Conservation (phyloP, 2,888 invertebrate genomes). For the Tiphia femorata region DNA sequence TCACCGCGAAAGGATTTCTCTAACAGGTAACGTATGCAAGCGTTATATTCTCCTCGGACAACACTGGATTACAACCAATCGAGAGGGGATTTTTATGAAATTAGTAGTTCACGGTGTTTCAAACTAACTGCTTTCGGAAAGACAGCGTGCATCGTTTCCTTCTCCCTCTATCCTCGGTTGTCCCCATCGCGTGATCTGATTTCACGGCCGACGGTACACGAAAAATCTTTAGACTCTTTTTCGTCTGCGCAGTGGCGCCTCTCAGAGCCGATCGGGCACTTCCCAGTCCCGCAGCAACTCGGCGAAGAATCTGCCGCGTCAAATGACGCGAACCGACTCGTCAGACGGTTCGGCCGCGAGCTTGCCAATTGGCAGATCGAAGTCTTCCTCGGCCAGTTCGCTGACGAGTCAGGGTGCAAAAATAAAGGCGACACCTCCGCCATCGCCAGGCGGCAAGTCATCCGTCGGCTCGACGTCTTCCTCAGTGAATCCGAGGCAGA, state of each 20-base stretch:
- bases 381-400: constrained; percentile 58
- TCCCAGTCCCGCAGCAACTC: constrained; percentile 48
- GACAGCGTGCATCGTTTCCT: neutral
- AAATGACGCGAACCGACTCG: constrained; percentile 57
- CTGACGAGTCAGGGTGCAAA: constrained; percentile 60
- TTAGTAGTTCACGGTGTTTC: no score
- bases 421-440: constrained; percentile 53
- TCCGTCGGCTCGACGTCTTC: constrained; percentile 29
- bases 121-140: no score
- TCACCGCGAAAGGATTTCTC: constrained; percentile 40
- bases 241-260: constrained; percentile 31
- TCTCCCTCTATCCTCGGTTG: neutral
- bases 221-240: neutral
- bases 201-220: neutral
- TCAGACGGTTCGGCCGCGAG: constrained; percentile 55
- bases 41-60: no score
- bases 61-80: no score
- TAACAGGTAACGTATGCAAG: constrained; percentile 42
- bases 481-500: constrained; percentile 54
- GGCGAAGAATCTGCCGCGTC: constrained; percentile 52
- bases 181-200: neutral
- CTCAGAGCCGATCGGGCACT: constrained; percentile 40
- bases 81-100: no score
- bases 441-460: constrained; percentile 47
- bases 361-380: constrained; percentile 64